Base-by-base conservation (phyloP, 2,888 invertebrate genomes). In the Elegia similella region DNA sequence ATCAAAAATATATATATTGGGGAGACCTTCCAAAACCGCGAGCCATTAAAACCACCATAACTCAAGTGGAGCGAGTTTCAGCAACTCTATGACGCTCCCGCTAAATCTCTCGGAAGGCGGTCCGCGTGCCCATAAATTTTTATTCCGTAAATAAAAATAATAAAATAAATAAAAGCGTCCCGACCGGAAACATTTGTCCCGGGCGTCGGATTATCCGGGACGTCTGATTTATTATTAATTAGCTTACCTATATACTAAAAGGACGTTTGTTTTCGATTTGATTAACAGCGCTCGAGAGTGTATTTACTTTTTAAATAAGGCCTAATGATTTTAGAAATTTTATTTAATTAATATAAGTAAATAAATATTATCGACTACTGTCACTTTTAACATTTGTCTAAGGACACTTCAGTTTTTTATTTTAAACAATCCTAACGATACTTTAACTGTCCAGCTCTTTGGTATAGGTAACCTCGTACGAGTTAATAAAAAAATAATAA, bases 21-120 rank as follows among this genome's bases (percentile, higher is more conserved):
- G 54, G 71, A 64, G 72, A 76, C 80, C 77, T 78, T 79, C 81
- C 63, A 58, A 70, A 73, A 82, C 82, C 84, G 78, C 83, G 77
- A 66, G 72, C 84, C 84, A 84, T 86, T 84, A 86, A 83, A 83
- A 75, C 76, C 77, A 78, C 77, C 86, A 88, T 89, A 88, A 86
- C 81, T 90, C 88, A 88, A 82, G 69, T 76, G 76, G 84, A 82
- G 83, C 85, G 83, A 80, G 82, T 79, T 79, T 77, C 84, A 81
- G 80, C 81, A 78, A 84, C 83, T 88, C 88, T 89, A 87, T 88
- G 89, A 86, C 88, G 84, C 80, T 78, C 83, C 80, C 86, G 87
- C 88, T 88, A 88, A 88, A 89, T 89, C 89, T 88, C 86, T 80
- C 84, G 80, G 85, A 88, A 90, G 90, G 90, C 90, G 90, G 87